phyloP scores from a whole-genome alignment of 2,113 vertebrate species.

The Manacus vitellinus region DNA sequence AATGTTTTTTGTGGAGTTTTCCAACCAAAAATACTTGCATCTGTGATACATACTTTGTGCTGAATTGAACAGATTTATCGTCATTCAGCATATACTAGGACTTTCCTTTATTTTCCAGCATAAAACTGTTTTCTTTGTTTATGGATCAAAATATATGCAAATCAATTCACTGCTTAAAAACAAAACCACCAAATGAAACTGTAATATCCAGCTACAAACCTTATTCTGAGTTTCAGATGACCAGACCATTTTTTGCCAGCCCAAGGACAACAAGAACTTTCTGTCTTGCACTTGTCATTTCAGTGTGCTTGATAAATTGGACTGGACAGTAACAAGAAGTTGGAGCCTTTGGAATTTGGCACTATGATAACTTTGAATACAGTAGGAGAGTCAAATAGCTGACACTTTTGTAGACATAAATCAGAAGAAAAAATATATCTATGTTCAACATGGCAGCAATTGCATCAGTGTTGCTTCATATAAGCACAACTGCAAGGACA shows the following conservation, averaged over 20 bases:
- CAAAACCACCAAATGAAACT: neutral
- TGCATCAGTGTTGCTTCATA: slow-evolving; percentile 12
- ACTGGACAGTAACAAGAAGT: neutral
- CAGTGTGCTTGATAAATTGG: neutral
- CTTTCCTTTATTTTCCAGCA: neutral
- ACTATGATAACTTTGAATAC: neutral
- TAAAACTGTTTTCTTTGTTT: neutral
- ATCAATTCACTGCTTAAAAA: neutral
- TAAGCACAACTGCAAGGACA: slow-evolving; percentile 21
- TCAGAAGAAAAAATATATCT: neutral
- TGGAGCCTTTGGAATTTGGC: neutral
- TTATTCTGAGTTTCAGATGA: slow-evolving; percentile 22
- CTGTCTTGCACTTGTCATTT: neutral
- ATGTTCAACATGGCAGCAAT: neutral
- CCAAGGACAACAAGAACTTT: neutral
- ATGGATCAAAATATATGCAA: neutral
- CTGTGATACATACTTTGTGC: neutral
- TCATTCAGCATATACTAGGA: neutral
- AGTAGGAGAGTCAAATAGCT: neutral
- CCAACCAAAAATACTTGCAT: neutral
- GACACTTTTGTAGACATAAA: neutral
- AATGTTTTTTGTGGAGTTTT: neutral
- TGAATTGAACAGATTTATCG: neutral
- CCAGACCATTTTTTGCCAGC: neutral
- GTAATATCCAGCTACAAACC: neutral